These are phyloP conservation scores for Scyliorhinus canicula DNA, from an alignment of 2,797 vertebrate genomes.

Conservation along the genomic window DNA sequence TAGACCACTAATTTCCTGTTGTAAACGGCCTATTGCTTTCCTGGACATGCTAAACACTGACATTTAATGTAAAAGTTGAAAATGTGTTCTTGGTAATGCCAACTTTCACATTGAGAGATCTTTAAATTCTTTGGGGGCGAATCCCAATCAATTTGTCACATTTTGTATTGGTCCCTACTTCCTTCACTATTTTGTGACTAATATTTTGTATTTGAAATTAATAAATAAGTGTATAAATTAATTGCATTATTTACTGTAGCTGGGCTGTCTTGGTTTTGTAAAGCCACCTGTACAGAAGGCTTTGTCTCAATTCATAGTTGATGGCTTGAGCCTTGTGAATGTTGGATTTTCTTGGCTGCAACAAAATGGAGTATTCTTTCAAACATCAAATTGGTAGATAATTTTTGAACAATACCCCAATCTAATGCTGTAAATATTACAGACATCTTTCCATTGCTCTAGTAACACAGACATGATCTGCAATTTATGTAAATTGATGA, in stretches of 20 bases:
- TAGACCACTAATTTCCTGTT: background rate
- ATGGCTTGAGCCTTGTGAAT: background rate
- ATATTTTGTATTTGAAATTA: background rate
- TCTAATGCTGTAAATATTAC: no score
- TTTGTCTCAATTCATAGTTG: no score
- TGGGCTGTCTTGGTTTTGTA: no score
- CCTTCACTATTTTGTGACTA: background rate
- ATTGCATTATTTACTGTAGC: background rate
- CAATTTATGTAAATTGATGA: no score
- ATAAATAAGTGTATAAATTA: background rate
- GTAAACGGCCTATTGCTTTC: background rate
- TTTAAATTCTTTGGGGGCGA: no score
- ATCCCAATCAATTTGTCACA: background rate
- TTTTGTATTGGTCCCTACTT: background rate
- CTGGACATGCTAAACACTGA: background rate
- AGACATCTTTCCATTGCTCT: no score
- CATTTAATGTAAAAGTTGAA: background rate
- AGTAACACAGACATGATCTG: no score
- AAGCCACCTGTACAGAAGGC: background rate
- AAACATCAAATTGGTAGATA: no score
- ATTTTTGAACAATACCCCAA: no score
- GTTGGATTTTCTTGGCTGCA: no score
- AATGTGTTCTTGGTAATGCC: background rate
- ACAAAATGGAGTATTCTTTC: no score
- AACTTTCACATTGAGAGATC: background rate